Base-by-base conservation (phyloP, 1,140 invertebrate genomes). In the Palaemon carinicauda region DNA sequence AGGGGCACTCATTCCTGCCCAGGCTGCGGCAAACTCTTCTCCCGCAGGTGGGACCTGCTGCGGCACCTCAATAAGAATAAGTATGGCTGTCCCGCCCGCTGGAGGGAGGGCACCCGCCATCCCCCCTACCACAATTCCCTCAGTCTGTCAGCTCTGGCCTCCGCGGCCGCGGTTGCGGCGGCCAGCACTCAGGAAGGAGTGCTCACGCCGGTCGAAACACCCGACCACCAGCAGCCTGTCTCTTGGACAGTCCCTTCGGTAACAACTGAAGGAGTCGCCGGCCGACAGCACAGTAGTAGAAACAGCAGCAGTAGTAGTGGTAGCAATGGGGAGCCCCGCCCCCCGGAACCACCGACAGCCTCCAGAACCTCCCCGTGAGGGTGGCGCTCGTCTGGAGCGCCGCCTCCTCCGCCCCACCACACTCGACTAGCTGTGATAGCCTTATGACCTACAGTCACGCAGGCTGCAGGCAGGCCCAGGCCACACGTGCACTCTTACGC, bases 11-110 rank as follows among this genome's bases (percentile, higher is more conserved):
- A 89, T 71, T 87, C 88, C 52, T 90, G 89, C 71, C 89, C 88
- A 4, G 87, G 84, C 33, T 90, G 89, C 65, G 87, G 87, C 69
- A 90, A 90, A 78, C 80, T 89, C 53, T 89, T 90, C 73, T 90
- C 89, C 9, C 78, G 89, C 10, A 84, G 88, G 51, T 89, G 88
- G 85, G 88, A 90, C 81, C 89, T 90, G 71, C 88, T 88, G 82
- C 69, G 88, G 24, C 89, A 90, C 78, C 88, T 90, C n/a, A 89
- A 89, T 73, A 89, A 89, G 77, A 88, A 84, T 78, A 89, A 89
- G 80, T 89, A 89, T 51, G 89, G 89, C 33, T 89, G 89, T 51
- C 89, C 89, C 14, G 89, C 89, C 9, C 85, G 85, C 53, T 87
- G 85, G 85, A 29, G 85, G 29, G 79, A 87, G 21, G 65, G 65